Conservation (phyloP, 2,888 invertebrate genomes). For the Resseliella maxima region DNA sequence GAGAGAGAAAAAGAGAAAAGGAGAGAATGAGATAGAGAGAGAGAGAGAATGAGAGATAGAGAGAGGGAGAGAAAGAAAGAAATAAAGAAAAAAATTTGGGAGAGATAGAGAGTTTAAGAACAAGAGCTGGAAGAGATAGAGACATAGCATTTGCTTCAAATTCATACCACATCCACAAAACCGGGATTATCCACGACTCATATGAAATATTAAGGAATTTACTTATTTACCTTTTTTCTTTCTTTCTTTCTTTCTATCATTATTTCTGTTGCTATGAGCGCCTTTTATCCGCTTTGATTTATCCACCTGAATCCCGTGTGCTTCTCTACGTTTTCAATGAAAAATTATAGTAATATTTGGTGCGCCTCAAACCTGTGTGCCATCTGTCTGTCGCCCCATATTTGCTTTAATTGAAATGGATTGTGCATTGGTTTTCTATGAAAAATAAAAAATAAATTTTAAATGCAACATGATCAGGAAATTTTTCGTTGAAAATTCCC, state of each 20-base stretch:
- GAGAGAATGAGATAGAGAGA: too few relatives aligned
- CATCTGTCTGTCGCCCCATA: background rate
- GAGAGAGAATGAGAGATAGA: too few relatives aligned
- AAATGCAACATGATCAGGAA: background rate
- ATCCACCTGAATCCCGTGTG: background rate
- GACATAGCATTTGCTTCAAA: background rate
- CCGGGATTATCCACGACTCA: constrained; percentile 19
- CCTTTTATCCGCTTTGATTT: constrained; percentile 38
- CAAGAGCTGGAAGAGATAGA: background rate
- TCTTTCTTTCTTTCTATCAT: too few relatives aligned
- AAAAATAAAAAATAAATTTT: background rate
- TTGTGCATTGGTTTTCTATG: background rate
- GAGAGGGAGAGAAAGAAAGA: too few relatives aligned
- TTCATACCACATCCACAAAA: background rate
- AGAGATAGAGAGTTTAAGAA: too few relatives aligned
- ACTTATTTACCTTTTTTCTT: constrained; percentile 18
- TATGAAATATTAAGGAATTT: constrained; percentile 18
- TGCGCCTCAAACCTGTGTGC: background rate
- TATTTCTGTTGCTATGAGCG: too few relatives aligned
- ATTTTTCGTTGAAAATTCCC: background rate
- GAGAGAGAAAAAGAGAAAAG: too few relatives aligned
- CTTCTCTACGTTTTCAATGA: too few relatives aligned
- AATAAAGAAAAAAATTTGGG: too few relatives aligned
- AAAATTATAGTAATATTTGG: background rate
- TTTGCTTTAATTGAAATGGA: background rate